Percentiles rank a stretch among this genome's conserved stretches.
Evolutionary conservation across 2,113 vertebrate genomes (phyloP).

Genomic region (Damaliscus lunatus): DNA sequence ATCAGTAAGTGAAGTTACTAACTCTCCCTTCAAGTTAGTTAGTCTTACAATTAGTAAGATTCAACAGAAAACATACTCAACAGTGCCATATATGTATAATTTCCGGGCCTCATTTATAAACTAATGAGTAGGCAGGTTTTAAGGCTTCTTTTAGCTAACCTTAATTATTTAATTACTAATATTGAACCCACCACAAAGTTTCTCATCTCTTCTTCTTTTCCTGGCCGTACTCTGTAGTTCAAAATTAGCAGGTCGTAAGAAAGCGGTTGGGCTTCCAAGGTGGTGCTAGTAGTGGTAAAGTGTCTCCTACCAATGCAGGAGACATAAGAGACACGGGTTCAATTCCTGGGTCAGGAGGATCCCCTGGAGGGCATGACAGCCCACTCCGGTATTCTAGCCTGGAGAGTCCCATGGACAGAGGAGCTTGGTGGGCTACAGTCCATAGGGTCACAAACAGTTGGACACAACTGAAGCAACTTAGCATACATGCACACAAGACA

Average conservation of each 20-base stretch:
- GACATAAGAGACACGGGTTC: neutral
- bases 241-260: neutral
- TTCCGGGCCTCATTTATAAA: neutral
- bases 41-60: neutral
- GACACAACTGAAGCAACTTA: neutral
- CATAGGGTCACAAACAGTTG: neutral
- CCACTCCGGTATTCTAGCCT: neutral
- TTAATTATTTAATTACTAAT: neutral
- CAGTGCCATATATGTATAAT: neutral
- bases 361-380: neutral
- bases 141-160: neutral
- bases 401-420: neutral
- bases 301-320: neutral
- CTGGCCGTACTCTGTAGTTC: neutral
- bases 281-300: neutral
- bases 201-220: neutral
- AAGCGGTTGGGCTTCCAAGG: neutral
- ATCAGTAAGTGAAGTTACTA: neutral
- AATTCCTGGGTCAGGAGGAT: neutral
- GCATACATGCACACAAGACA: neutral
- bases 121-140: neutral
- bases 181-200: neutral
- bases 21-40: neutral
- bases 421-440: neutral
- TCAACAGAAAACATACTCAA: neutral